phyloP scores from a whole-genome alignment of 2,113 vertebrate genomes.

The Carassius auratus region DNA sequence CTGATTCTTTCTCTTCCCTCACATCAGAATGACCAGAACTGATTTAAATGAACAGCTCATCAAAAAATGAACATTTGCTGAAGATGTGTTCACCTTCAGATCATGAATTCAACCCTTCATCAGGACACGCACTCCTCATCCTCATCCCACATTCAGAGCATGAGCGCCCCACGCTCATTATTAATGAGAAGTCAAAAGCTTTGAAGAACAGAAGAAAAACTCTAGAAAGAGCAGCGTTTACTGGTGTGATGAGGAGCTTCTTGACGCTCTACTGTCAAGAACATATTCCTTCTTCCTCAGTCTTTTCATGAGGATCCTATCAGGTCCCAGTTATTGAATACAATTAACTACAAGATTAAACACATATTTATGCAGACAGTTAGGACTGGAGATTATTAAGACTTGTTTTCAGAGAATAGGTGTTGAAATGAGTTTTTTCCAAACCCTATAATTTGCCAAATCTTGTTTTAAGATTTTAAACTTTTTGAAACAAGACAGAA shows the following conservation, averaged over 20 bases:
- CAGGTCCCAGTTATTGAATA: neutral
- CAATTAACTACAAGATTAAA: neutral
- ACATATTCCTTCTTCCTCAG: neutral
- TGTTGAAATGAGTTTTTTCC: neutral
- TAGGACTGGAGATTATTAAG: neutral
- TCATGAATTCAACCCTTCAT: conserved; percentile 11
- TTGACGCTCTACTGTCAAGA: neutral
- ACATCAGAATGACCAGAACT: neutral
- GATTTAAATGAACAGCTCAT: too few relatives aligned
- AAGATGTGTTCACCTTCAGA: too few relatives aligned
- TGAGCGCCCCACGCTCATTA: neutral
- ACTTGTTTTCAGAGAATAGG: neutral
- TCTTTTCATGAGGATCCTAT: neutral
- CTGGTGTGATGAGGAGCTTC: neutral
- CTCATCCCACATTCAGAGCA: neutral
- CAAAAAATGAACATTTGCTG: too few relatives aligned
- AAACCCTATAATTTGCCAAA: too few relatives aligned
- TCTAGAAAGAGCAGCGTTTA: neutral
- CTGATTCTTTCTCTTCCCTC: too few relatives aligned
- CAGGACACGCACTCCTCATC: neutral
- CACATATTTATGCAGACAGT: neutral
- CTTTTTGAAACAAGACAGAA: too few relatives aligned
- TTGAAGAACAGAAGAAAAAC: neutral
- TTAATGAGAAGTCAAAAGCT: neutral
- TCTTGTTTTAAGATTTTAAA: too few relatives aligned